Percentiles rank a stretch among this genome's conserved stretches.
Evolutionary conservation across 1,140 invertebrate genomes (phyloP).

Genomic region (Penaeus vannamei): DNA sequence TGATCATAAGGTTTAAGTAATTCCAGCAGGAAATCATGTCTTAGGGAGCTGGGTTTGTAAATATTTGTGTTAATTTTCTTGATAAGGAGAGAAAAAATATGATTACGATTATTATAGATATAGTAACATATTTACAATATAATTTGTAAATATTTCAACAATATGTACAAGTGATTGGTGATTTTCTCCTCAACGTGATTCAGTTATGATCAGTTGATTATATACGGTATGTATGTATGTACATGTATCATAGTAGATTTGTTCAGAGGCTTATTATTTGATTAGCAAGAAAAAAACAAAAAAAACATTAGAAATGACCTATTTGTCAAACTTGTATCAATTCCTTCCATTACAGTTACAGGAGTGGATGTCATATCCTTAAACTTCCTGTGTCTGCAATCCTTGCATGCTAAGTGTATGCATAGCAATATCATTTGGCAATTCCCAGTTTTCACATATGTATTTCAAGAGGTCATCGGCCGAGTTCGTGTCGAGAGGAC

Average conservation of each 20-base stretch:
- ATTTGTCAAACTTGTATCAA: conserved; percentile 59
- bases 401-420: conserved; percentile 55
- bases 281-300: conserved; percentile 48
- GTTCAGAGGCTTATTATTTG: conserved; percentile 63
- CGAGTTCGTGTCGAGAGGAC: conserved; percentile 48
- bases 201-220: conserved; percentile 53
- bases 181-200: conserved; percentile 60
- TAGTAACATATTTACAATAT: conserved; percentile 59
- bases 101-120: conserved; percentile 61
- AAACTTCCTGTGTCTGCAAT: conserved; percentile 45
- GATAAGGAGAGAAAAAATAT: conserved; percentile 56
- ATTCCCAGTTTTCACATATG: conserved; percentile 50
- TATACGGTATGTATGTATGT: conserved; percentile 60
- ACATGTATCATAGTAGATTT: conserved; percentile 65
- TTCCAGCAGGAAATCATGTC: conserved; percentile 49
- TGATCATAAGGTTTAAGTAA: conserved; percentile 58
- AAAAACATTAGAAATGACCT: conserved; percentile 49
- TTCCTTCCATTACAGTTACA: conserved; percentile 53
- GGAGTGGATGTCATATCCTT: conserved; percentile 25
- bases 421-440: conserved; percentile 59
- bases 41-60: conserved; percentile 56
- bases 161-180: conserved; percentile 62
- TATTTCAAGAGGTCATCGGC: conserved; percentile 43
- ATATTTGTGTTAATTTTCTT: conserved; percentile 64
- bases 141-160: conserved; percentile 65